Conservation (phyloP, 2,113 vertebrate genomes). For the Neolamprologus ventralis region DNA sequence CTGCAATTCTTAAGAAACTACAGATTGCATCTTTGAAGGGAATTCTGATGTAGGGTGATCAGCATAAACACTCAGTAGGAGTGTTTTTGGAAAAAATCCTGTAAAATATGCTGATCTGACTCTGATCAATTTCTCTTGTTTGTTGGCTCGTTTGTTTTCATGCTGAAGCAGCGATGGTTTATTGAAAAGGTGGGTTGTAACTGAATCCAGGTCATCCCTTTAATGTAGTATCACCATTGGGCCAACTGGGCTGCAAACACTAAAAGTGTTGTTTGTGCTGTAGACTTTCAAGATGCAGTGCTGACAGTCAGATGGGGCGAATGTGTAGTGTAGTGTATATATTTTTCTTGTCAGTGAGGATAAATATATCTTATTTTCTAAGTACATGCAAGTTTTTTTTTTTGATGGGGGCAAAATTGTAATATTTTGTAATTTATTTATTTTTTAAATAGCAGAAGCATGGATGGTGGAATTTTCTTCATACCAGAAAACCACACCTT, state of each 20-base stretch:
- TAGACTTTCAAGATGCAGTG: background rate
- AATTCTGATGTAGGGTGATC: background rate
- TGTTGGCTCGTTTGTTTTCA: background rate
- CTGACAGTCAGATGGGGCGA: background rate
- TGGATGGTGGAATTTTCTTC: background rate
- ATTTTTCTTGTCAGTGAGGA: background rate
- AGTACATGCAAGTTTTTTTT: background rate
- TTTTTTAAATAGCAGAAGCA: background rate
- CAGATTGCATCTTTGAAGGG: background rate
- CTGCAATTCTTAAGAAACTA: background rate
- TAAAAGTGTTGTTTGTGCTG: background rate
- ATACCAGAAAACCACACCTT: background rate
- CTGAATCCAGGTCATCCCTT: background rate
- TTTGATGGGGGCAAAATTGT: background rate
- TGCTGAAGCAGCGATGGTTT: background rate
- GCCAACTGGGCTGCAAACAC: background rate
- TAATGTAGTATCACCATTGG: background rate
- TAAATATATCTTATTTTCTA: rapidly evolving
- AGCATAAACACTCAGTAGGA: background rate
- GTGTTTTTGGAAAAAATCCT: background rate
- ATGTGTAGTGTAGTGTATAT: background rate
- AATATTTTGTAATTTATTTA: background rate
- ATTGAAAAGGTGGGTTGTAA: background rate
- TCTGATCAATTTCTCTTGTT: background rate
- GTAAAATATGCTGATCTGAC: background rate